Percentiles rank a stretch among this genome's conserved stretches.
Evolutionary conservation across 2,113 vertebrate species (phyloP).

Genomic region (Struthio camelus): DNA sequence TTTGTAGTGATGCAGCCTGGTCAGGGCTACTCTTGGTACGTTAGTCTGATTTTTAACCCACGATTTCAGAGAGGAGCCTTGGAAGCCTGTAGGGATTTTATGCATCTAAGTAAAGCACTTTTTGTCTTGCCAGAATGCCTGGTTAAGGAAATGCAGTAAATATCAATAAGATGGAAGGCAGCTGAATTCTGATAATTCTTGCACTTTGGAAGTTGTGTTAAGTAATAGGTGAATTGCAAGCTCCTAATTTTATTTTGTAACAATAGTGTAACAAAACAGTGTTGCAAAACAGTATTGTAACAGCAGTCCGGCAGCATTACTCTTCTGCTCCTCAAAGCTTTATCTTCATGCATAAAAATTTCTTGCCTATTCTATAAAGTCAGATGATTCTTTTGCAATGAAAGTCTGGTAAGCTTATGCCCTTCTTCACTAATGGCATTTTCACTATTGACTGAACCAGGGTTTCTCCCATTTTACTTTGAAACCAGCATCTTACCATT

Average conservation of each 20-base stretch:
- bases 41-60: neutral
- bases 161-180: neutral
- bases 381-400: neutral
- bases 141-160: neutral
- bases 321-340: neutral
- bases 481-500: neutral
- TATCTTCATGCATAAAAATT: neutral
- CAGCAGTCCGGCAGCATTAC: neutral
- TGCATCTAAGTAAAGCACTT: neutral
- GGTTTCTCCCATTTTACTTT: neutral
- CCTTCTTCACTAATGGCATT: neutral
- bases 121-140: neutral
- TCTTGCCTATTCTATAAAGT: neutral
- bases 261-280: neutral
- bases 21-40: neutral
- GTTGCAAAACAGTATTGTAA: too few relatives aligned
- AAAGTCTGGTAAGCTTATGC: neutral
- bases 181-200: neutral
- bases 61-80: neutral
- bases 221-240: neutral
- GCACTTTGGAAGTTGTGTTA: neutral
- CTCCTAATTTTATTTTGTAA: neutral
- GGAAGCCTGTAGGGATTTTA: neutral
- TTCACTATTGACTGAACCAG: neutral
- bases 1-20: neutral